Evolutionary conservation across 2,113 vertebrate genomes (phyloP), one percentile per base, ranked within the genome.

Genomic region (Xiphias gladius): DNA sequence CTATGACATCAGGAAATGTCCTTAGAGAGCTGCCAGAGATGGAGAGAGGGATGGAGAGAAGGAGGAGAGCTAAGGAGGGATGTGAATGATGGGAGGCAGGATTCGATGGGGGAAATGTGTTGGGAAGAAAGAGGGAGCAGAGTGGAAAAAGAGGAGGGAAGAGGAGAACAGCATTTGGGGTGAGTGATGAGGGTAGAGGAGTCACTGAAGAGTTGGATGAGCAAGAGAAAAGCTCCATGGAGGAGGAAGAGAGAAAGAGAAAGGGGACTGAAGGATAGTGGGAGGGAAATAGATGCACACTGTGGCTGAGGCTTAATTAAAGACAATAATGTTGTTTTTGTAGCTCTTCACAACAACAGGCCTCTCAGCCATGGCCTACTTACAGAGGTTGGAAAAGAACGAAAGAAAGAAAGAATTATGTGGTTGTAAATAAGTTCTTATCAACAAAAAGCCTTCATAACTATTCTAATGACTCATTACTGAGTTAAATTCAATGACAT

Each of bases 1-100:
- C 88, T 93, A 88, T 94, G 91, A 87, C 89, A 89, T 79, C 72
- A 92, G 93, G 90, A 92, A 93, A 89, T 82, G 90, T 89, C 87
- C 85, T 89, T 62, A 86, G 79, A 91, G 88, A 84, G 87, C 83
- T 88, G 88, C 87, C 91, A 92, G 73, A 84, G 82, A 92, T 78
- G 43, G 88, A 90, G 85, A 68, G 80, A 52, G 28, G 17, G 71
- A 86, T 57, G 73, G 62, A 89, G 78, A 86, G 80, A 90, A 78
- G 72, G 90, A 84, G 90, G 86, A 89, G 87, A 77, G 84, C 39
- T 63, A 55, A 57, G 35, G 52, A 80, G 28, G 58, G 81, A 46
- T 50, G 43, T 68, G 48, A 76, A 80, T 72, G 72, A 80, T 58
- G 72, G 81, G 69, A 82, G 79, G 76, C 9, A 0, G 74, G 55